phyloP scores from a whole-genome alignment of 64 coral and sea anemone genomes.

The Stylophora pistillata region DNA sequence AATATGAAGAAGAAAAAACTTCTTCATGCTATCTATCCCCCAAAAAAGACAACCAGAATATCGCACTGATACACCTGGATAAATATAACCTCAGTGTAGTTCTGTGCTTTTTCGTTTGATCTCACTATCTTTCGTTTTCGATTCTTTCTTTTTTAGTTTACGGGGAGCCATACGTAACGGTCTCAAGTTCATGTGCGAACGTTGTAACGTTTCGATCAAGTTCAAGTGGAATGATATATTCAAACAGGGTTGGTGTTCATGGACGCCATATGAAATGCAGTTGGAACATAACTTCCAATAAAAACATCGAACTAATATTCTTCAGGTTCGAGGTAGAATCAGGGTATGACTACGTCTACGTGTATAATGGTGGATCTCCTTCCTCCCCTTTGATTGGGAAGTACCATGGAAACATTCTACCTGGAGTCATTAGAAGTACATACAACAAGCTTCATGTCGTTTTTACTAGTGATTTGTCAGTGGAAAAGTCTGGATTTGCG shows the following conservation, averaged over 20 bases:
- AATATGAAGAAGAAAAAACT: too few relatives aligned
- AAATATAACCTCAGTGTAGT: too few relatives aligned
- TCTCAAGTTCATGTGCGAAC: background rate
- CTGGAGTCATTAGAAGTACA: conserved; percentile 12
- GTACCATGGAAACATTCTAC: background rate
- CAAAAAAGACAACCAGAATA: too few relatives aligned
- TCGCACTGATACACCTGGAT: too few relatives aligned
- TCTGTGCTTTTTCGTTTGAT: too few relatives aligned
- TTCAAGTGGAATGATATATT: conserved; percentile 12
- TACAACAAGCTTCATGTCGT: conserved; percentile 8
- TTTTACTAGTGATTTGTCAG: conserved; percentile 9
- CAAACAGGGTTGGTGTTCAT: background rate
- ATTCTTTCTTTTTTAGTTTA: too few relatives aligned
- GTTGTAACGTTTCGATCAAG: background rate
- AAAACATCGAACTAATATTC: conserved; percentile 9
- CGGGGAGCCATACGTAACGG: background rate
- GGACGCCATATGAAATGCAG: background rate
- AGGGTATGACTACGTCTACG: background rate
- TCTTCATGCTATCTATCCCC: too few relatives aligned
- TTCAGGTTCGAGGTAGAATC: background rate
- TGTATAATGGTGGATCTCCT: conserved; percentile 24
- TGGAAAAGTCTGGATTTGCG: background rate
- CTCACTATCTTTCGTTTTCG: too few relatives aligned
- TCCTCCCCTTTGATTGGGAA: conserved; percentile 13
- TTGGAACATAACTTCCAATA: conserved; percentile 41